Evolutionary conservation across 2,888 invertebrate species (phyloP), one percentile per base, ranked within the genome.

Genomic region (Cataglyphis livida): DNA sequence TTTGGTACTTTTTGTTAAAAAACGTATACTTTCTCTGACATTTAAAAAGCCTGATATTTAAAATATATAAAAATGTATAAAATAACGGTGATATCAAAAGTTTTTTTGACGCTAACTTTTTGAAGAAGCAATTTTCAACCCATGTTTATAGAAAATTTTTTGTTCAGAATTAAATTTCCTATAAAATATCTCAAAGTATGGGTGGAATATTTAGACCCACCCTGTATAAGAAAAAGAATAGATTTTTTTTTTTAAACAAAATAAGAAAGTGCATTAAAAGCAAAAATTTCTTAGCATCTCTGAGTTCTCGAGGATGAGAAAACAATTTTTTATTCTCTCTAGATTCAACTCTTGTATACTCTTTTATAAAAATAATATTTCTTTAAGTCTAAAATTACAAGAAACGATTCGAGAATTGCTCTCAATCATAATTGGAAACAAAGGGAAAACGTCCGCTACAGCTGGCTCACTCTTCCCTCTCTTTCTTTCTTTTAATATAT

Each of bases 381-480:
- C 21, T 51, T 41, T 3, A 38, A 76, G 28, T 41, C 54, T 12
- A 75, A 65, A n/a, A 44, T 44, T 21, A 71, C 35, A 35, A 59
- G n/a, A 57, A 71, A 74, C 18, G 18, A 59, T 44, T 41, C 18
- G 21, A 4, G 2, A 10, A 35, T 25, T 76, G 51, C n/a, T 35
- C n/a, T 35, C 28, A 51, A 51, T 15, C 12, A 73, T 74, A 79
- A 79, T 79, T 74, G 12, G 44, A 61, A 59, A 73, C 32, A 71
- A 78, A 41, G 1, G 21, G 44, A 41, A n/a, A 44, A 79, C 41
- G 73, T 71, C 44, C 35, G 57, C 21, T 54, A 48, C 1, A 62
- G 51, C 18, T 12, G 4, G 35, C 3, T 9, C 25, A 38, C 15
- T n/a, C 1, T 9, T 35, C 62, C 21, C 62, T 51, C 25, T 59